These are phyloP conservation scores for Centropyge bicolor DNA, from an alignment of 2,797 vertebrate species.

Conservation along the genomic window DNA sequence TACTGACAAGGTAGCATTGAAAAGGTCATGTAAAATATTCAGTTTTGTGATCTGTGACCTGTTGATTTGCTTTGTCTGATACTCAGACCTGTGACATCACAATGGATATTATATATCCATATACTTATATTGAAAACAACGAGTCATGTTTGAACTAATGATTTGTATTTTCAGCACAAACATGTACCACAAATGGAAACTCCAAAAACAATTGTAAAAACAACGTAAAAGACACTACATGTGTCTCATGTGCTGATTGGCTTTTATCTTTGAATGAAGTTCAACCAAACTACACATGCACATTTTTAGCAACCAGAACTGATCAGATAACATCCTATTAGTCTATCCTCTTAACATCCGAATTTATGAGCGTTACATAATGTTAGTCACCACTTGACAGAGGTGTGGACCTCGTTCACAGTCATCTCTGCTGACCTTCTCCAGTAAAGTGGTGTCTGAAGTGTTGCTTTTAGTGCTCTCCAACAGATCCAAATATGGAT, in stretches of 20 bases:
- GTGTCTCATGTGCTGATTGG: too few relatives aligned
- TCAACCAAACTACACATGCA: not conserved
- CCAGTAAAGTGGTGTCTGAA: constrained; percentile 23
- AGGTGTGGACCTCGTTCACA: not conserved
- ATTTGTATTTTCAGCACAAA: not conserved
- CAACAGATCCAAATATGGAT: not conserved
- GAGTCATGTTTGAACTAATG: not conserved
- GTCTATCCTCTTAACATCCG: not conserved
- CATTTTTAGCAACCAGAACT: not conserved
- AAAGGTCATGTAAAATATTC: not conserved
- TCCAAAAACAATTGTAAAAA: too few relatives aligned
- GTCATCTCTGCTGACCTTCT: not conserved
- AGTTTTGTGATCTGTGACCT: too few relatives aligned
- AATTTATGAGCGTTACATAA: not conserved
- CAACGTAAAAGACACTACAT: too few relatives aligned
- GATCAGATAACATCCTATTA: not conserved
- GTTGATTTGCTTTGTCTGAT: too few relatives aligned
- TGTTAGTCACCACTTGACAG: not conserved
- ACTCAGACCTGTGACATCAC: too few relatives aligned
- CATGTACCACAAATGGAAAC: not conserved
- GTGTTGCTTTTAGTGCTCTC: not conserved
- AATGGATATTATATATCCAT: too few relatives aligned
- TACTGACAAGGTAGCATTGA: not conserved
- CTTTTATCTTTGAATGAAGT: too few relatives aligned
- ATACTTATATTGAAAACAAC: not conserved